Evolutionary conservation across 2,113 vertebrate genomes (phyloP), one percentile per base, ranked within the genome.

Genomic region (Oncorhynchus masou): DNA sequence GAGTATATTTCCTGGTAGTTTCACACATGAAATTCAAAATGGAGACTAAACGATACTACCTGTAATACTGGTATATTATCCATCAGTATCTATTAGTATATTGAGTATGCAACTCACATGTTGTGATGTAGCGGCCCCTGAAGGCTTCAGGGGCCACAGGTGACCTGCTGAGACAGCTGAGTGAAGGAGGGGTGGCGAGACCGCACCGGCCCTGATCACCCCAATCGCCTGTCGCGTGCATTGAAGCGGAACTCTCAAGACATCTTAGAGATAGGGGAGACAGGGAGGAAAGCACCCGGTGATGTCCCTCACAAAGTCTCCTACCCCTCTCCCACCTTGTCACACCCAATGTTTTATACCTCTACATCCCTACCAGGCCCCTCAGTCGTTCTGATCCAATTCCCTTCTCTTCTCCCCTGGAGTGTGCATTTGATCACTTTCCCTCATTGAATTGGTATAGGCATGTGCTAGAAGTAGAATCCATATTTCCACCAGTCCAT

Each of bases 131-230:
- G 34, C 24, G 9, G n/a, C 22, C 49, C 34, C 48, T 4, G 34
- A 5, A 29, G 27, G 64, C 68, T 27, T 24, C 45, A 65, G 45
- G 39, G 66, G 69, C 39, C 6, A 71, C 72, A 78, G 11, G 82
- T 90, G 90, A 92, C 91, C 91, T 84, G 71, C 59, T 22, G 80
- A 91, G 92, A 92, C 91, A 90, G 90, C 80, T 92, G 91, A 92
- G 81, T 91, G 92, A 92, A 91, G 90, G 84, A 79, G 87, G 86
- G 88, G 88, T 87, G 87, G 87, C 84, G 85, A 79, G 69, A 81
- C 70, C 79, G 86, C 88, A 90, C 92, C 90, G 88, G 79, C 79
- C 81, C 83, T 89, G 88, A 89, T 88, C 91, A 87, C 62, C 64
- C 29, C 51, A 62, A 51, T 25, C 64, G 74, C 49, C 29, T 68